Percentiles rank a stretch among this genome's conserved stretches.
Conservation (phyloP, 2,797 vertebrate genomes). For the Sphenodon punctatus region DNA sequence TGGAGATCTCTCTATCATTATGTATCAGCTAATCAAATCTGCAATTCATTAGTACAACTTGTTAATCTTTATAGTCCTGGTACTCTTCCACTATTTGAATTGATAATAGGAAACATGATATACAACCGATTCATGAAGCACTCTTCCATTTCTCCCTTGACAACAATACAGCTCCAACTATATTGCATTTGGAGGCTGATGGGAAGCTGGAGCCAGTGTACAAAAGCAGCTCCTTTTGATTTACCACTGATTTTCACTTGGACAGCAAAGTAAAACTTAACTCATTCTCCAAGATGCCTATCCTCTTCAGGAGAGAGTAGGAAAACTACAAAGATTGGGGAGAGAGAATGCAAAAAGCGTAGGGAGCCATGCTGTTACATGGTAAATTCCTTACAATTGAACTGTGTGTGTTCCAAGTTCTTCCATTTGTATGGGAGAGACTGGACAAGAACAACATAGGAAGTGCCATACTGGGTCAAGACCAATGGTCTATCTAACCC, state of each 20-base stretch:
- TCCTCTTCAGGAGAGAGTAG: neutral
- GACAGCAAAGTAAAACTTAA: neutral
- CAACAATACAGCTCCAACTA: neutral
- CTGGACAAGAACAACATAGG: no score
- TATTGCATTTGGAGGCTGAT: neutral
- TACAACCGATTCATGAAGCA: neutral
- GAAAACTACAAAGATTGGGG: neutral
- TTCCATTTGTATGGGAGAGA: no score
- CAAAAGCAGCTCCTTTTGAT: neutral
- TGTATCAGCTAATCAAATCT: neutral
- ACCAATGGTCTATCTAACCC: no score
- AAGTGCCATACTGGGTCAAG: no score
- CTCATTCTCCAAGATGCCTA: neutral
- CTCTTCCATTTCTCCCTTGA: neutral
- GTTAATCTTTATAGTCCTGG: neutral
- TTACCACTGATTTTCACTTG: neutral
- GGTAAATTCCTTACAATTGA: no score
- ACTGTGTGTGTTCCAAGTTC: no score
- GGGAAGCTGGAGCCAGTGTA: neutral
- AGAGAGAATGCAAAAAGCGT: no score
- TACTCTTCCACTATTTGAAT: rapidly evolving
- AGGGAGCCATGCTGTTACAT: no score
- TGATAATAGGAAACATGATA: neutral
- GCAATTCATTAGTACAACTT: neutral
- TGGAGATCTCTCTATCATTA: neutral